A percentile compares a stretch with the other conserved stretches of the same genome.
Evolutionary conservation across 2,113 vertebrate genomes (phyloP).

Genomic region (Notothenia rossii): DNA sequence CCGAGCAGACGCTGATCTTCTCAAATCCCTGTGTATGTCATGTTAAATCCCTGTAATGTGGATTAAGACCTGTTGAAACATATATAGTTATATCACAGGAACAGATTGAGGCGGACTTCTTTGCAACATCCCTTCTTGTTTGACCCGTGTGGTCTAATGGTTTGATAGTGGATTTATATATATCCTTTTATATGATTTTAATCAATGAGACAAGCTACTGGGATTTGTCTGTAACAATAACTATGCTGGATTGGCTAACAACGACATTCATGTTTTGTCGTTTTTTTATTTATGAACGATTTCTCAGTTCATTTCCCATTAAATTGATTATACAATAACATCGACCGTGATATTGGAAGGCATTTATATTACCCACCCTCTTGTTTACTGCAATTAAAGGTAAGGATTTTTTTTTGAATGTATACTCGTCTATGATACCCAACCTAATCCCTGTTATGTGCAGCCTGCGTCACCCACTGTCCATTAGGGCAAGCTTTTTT

Average conservation of each 20-base stretch:
- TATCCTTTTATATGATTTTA: background rate
- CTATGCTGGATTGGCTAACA: background rate
- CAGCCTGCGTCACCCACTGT: conserved; percentile 60
- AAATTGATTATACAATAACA: conserved; percentile 5
- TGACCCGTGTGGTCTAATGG: conserved; percentile 12
- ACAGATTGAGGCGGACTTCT: conserved; percentile 73
- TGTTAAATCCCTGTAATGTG: conserved; percentile 83
- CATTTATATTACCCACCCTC: background rate
- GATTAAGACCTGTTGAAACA: conserved; percentile 84
- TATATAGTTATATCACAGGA: conserved; percentile 65
- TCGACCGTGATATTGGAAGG: background rate
- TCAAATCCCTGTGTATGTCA: conserved; percentile 84
- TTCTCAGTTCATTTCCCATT: background rate
- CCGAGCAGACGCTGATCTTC: conserved; percentile 81
- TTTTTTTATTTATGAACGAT: background rate
- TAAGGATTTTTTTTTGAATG: background rate
- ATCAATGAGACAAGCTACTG: background rate
- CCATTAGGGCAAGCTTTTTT: conserved; percentile 63
- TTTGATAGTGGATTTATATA: too few species aligned
- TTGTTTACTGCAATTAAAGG: background rate
- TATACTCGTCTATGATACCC: background rate
- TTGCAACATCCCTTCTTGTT: conserved; percentile 70
- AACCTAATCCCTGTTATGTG: conserved; percentile 66
- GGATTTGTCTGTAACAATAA: background rate
- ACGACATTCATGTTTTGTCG: background rate